These are phyloP conservation scores for Prietella phreatophila DNA, from an alignment of 2,113 vertebrate genomes.

Conservation along the genomic window DNA sequence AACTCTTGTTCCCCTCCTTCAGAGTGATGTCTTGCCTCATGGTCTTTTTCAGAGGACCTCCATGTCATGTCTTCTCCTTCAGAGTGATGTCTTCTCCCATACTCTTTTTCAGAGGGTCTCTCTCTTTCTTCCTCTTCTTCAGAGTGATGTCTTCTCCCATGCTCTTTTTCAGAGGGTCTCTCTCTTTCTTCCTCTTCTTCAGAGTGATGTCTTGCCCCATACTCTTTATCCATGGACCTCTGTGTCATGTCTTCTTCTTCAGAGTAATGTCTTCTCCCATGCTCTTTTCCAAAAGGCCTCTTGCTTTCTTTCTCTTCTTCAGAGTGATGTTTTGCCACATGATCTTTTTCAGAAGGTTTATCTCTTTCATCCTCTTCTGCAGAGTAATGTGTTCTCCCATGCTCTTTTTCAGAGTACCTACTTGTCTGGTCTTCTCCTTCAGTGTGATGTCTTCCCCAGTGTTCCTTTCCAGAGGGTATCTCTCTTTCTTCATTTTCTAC, in stretches of 20 bases:
- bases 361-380: background rate
- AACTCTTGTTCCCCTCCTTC: background rate
- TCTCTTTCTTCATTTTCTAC: background rate
- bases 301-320: background rate
- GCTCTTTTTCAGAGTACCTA: background rate
- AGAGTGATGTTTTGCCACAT: background rate
- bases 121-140: background rate
- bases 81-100: background rate
- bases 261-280: background rate
- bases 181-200: background rate
- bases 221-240: background rate
- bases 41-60: background rate
- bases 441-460: background rate
- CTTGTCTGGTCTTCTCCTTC: background rate
- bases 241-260: background rate
- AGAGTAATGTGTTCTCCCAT: background rate
- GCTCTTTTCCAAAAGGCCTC: background rate
- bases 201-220: background rate
- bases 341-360: conserved; percentile 26
- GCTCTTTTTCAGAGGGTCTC: background rate
- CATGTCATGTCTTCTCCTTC: background rate
- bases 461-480: background rate
- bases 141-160: background rate
- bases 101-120: background rate
- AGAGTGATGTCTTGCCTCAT: background rate